Evolutionary conservation across 2,113 vertebrate genomes (phyloP).

Genomic region (Tupaia tana): DNA sequence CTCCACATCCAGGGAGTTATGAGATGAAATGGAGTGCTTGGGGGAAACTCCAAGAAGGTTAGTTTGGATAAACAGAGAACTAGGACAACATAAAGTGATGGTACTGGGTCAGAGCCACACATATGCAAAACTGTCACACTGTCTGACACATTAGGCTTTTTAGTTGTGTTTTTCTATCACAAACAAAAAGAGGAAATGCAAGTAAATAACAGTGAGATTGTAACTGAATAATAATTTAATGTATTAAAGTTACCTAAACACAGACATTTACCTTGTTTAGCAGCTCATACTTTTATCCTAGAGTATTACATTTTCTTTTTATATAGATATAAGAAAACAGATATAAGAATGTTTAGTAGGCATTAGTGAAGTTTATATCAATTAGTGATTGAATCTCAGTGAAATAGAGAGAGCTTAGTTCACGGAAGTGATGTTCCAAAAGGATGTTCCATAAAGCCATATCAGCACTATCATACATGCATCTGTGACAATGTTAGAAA

Average conservation of each 20-base stretch:
- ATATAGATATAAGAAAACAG: not conserved
- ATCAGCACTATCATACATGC: not conserved
- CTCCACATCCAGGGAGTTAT: not conserved
- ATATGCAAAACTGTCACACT: too few species aligned
- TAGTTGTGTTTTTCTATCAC: not conserved
- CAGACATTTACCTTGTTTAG: not conserved
- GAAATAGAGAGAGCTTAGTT: slow-evolving; percentile 8
- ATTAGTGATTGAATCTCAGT: not conserved
- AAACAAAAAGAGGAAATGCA: not conserved
- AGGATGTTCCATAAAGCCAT: not conserved
- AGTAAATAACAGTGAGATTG: not conserved
- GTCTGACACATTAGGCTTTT: not conserved
- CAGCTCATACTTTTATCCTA: not conserved
- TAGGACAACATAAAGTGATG: not conserved
- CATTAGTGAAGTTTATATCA: slow-evolving; percentile 1
- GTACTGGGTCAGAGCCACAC: not conserved
- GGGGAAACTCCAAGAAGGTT: not conserved
- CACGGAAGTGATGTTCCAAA: not conserved
- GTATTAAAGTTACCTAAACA: slow-evolving; percentile 22
- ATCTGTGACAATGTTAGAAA: not conserved
- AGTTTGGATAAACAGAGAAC: not conserved
- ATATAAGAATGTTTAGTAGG: not conserved
- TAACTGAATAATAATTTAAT: not conserved
- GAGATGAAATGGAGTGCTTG: not conserved
- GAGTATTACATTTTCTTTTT: slow-evolving; percentile 36